Evolutionary conservation across 2,888 invertebrate species (phyloP), one percentile per base, ranked within the genome.

Genomic region (Latrodectus elegans): DNA sequence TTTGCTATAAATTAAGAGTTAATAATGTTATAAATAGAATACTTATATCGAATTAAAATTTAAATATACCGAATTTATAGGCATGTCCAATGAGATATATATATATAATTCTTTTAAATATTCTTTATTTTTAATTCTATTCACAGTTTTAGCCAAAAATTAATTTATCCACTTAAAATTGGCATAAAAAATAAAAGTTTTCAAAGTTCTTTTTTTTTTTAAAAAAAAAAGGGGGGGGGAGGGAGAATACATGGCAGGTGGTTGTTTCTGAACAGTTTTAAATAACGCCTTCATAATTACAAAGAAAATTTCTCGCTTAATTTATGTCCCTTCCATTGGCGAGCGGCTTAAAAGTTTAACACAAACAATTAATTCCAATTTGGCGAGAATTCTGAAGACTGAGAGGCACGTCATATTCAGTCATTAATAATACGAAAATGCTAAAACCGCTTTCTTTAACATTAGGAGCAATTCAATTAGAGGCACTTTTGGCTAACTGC

Each of bases 311-410:
- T 60, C n/a, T 60, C 68, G 51, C 52, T 72, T 87, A 81, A 82
- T 87, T 81, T 72, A 87, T 87, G 81, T 73, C 76, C 80, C 17
- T 71, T 71, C 72, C 76, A 67, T 76, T 72, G 73, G 77, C 55
- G 86, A 87, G 81, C 81, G 81, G 86, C 86, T 80, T 60, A 87
- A 87, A 81, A 87, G 86, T 87, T 87, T 87, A 87, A 87, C 81
- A 81, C 81, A 80, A 87, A 87, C 86, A 87, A 87, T 87, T 87
- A 87, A 87, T 87, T 87, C 86, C 86, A 87, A 87, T 87, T 87
- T 87, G 86, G 67, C 81, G 72, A 53, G 73, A 77, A 82, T 81
- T 87, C 81, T 82, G 86, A 76, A 81, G 86, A 81, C 86, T 87
- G 81, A 81, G 81, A 77, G 75, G 60, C 60, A 80, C 86, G 86